Base-by-base conservation (phyloP, 1,140 invertebrate species). In the Rhagoletis zephyria region DNA sequence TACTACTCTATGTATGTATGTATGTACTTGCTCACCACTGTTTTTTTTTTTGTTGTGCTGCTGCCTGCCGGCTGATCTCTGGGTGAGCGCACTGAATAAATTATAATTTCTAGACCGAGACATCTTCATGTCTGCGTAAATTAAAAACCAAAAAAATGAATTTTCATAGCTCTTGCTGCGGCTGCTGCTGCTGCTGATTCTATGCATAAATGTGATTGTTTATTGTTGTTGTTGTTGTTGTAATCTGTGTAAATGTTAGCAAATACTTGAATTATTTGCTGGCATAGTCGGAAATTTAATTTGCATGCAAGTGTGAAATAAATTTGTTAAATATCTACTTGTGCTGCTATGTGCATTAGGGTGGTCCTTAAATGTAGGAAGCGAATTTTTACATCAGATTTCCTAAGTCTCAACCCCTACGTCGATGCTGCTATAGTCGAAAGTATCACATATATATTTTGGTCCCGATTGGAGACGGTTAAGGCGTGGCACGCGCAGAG, bases 101-200 rank as follows among this genome's bases (percentile, higher is more conserved):
- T 87, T 87, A 87, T 60, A 87, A 87, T 81, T 87, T 87, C 64
- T 87, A 87, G 87, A 87, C 70, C 87, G 74, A 63, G 67, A 87
- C 67, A 85, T 87, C 87, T 87, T 87, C 74, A 87, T 87, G 87
- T 77, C 87, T 87, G 86, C 86, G 65, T 59, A 70, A 67, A 87
- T 85, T 61, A 42, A 85, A 85, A 85, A 61, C 42, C 12, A 59
- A 81, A 81, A 81, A 81, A 81, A 48, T 19, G 0, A 81, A 81
- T 81, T 81, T 81, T 81, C 45, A 81, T 81, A 56, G 74, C 56
- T 81, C 56, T 77, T 77, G 61, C 4, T 63, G 9, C 16, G 1
- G n/a, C 30, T 30, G 9, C 16, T 14, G n/a, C 30, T 30, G 30
- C 30, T 30, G 30, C 30, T 45, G 42, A 74, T 74, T 74, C 16